Evolutionary conservation across 2,113 vertebrate genomes (phyloP), one percentile per base, ranked within the genome.

Genomic region (Orientallactaga bullata): DNA sequence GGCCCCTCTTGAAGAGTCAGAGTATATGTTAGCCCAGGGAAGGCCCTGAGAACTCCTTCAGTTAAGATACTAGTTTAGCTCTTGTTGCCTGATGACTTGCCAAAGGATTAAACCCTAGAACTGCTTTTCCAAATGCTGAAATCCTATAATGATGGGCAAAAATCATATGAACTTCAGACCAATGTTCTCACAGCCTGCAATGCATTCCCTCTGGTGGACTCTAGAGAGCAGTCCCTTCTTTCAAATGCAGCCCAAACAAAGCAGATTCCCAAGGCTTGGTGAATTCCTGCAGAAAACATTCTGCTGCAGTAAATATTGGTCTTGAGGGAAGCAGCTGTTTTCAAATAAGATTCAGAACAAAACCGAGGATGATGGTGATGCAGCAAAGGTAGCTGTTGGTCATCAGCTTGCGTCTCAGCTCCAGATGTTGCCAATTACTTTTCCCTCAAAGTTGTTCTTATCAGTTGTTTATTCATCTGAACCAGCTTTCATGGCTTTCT

Each of bases 391-490:
- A 88, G 58, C 61, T 87, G 37, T 76, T 23, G 13, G 63, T 90
- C 23, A 77, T 71, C 82, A 94, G 26, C 21, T 60, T 79, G 42
- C 51, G 78, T 16, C 26, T 15, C 13, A 76, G 51, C 65, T 96
- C 63, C 85, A 76, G 73, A 90, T 71, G 39, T 80, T 80, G 51
- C 79, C 95, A 90, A 73, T 88, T 94, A 83, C 51, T 76, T 95
- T 88, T 69, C 84, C 58, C 24, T 76, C 24, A 28, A 58, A 39
- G 11, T 77, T 94, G 24, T 73, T 89, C 51, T 93, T 16, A 32
- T 80, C 47, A 85, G 35, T 84, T 81, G 39, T 80, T 92, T 94
- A 60, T 94, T 90, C 69, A 94, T 76, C 47, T 95, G 71, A 94
- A 92, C 55, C 90, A 92, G 83, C 37, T 92, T 86, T 35, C 17